Evolutionary conservation across 2,113 vertebrate genomes (phyloP).

Genomic region (Solea solea): DNA sequence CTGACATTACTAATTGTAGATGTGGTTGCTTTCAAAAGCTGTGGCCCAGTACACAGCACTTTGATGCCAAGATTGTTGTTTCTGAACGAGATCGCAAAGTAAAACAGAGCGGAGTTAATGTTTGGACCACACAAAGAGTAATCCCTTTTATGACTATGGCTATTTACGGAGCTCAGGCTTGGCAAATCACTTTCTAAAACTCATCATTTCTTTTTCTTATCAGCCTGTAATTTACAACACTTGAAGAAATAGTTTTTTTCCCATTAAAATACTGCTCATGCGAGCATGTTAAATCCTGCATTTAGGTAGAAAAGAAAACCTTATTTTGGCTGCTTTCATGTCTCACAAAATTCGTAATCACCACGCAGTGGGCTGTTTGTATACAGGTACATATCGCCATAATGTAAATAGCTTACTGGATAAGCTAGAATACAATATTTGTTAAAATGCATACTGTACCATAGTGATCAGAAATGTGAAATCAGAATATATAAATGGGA

Average conservation of each 20-base stretch:
- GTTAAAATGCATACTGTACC: too few species aligned
- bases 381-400: too few species aligned
- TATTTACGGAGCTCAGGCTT: neutral
- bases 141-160: neutral
- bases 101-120: neutral
- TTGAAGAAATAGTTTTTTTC: neutral
- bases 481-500: too few species aligned
- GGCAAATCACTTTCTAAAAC: constrained; percentile 10
- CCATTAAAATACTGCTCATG: neutral
- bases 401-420: too few species aligned
- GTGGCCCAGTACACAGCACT: constrained; percentile 9
- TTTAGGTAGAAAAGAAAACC: too few species aligned
- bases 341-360: neutral
- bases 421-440: too few species aligned
- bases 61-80: constrained; percentile 24
- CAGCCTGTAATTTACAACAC: constrained; percentile 5
- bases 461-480: too few species aligned
- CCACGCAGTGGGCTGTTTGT: too few species aligned
- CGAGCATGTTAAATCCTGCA: neutral
- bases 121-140: neutral
- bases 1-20: constrained; percentile 26
- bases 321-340: too few species aligned
- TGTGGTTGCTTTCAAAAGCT: constrained; percentile 37
- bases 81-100: constrained; percentile 25
- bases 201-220: neutral